Conservation (phyloP, 2,113 vertebrate genomes). For the Plotosus lineatus region DNA sequence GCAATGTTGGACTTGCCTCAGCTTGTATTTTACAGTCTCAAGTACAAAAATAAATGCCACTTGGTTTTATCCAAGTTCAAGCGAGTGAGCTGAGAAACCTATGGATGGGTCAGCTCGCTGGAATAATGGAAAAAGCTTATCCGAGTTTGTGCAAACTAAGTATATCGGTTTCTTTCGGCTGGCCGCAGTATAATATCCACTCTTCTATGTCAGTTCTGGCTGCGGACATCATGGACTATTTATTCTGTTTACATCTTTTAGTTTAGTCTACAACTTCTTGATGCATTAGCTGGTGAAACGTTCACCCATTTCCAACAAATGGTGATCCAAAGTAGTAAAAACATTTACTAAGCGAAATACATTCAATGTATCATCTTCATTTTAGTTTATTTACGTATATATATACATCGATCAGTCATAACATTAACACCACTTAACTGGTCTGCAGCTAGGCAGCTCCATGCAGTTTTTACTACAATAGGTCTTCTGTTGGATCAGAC, state of each 20-base stretch:
- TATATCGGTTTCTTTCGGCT: conserved; percentile 20
- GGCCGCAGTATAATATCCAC: conserved; percentile 2
- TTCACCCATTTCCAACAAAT: background rate
- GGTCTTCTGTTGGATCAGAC: too few species aligned
- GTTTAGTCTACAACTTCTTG: conserved; percentile 11
- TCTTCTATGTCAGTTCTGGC: background rate
- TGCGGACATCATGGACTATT: background rate
- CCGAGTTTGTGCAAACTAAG: background rate
- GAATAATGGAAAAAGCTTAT: conserved; percentile 4
- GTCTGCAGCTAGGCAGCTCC: too few species aligned
- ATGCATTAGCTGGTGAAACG: background rate
- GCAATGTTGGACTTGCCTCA: background rate
- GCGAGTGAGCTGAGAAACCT: background rate
- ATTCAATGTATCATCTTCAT: background rate
- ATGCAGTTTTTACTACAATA: too few species aligned
- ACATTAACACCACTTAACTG: too few species aligned
- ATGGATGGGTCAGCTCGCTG: background rate
- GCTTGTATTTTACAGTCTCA: background rate
- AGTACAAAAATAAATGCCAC: background rate
- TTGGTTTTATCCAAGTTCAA: background rate
- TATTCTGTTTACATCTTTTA: background rate
- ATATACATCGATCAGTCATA: too few species aligned
- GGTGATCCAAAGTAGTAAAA: background rate
- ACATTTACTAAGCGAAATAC: background rate
- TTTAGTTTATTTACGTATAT: background rate